These are phyloP conservation scores for Virgularia gustaviana DNA, from an alignment of 92 coral and sea anemone genomes.

Conservation along the genomic window DNA sequence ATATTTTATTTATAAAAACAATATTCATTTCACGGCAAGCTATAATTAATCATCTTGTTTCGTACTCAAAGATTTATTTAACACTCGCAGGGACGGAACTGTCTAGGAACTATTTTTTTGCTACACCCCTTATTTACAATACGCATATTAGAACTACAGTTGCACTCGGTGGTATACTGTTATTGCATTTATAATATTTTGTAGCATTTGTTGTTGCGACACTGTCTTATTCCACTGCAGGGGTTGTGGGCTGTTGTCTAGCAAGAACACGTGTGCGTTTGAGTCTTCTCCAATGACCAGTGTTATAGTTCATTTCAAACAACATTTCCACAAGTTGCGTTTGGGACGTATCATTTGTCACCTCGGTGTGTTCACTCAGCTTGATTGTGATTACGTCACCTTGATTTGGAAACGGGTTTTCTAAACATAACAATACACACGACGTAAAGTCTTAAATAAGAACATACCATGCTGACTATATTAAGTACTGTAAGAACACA, in stretches of 20 bases:
- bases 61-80: neutral
- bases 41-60: too few species aligned
- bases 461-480: too few species aligned
- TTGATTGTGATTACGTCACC: constrained; percentile 93
- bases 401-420: constrained; percentile 85
- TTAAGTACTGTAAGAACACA: too few species aligned
- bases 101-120: neutral
- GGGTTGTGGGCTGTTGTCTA: constrained; percentile 63
- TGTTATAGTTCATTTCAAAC: constrained; percentile 97
- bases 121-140: neutral
- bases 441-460: neutral
- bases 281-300: constrained; percentile 97
- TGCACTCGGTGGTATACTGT: neutral
- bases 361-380: constrained; percentile 91
- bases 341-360: constrained; percentile 70
- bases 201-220: neutral
- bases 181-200: neutral
- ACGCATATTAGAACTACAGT: neutral
- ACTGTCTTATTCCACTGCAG: neutral
- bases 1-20: too few species aligned
- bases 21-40: too few species aligned
- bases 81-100: neutral
- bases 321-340: constrained; percentile 92
- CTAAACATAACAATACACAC: constrained; percentile 29
- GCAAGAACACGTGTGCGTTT: constrained; percentile 92